phyloP scores from a whole-genome alignment of 2,113 vertebrate genomes.

The Gasterosteus aculeatus region DNA sequence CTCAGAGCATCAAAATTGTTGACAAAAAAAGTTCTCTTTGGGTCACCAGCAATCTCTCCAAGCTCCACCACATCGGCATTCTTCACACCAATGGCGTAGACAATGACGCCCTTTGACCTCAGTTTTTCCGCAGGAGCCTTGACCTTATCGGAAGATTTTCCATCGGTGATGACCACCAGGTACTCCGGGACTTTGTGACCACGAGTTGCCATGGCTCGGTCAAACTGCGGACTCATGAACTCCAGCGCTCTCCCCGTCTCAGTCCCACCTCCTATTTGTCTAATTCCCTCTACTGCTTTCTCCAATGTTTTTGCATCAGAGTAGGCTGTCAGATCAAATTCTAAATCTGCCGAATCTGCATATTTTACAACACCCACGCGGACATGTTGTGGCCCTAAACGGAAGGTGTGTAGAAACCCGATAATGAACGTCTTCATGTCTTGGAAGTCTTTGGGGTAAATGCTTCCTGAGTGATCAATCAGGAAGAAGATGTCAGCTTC shows the following conservation, averaged over 20 bases:
- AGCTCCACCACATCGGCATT: constrained; percentile 71
- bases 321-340: constrained; percentile 77
- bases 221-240: constrained; percentile 78
- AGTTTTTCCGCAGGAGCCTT: constrained; percentile 74
- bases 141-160: constrained; percentile 81
- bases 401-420: constrained; percentile 78
- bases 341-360: constrained; percentile 45
- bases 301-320: constrained; percentile 61
- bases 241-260: constrained; percentile 79
- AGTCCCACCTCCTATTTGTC: constrained; percentile 77
- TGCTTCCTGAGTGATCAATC: constrained; percentile 86
- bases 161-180: constrained; percentile 87
- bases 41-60: constrained; percentile 74
- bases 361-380: constrained; percentile 85
- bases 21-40: constrained; percentile 80
- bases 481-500: constrained; percentile 91
- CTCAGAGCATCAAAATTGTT: constrained; percentile 84
- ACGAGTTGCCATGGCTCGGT: constrained; percentile 58
- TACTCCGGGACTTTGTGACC: constrained; percentile 67
- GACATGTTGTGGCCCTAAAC: constrained; percentile 78
- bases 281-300: constrained; percentile 74
- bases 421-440: constrained; percentile 87
- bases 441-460: constrained; percentile 72
- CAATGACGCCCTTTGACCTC: constrained; percentile 66
- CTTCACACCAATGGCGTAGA: constrained; percentile 86